Evolutionary conservation across 1,140 invertebrate genomes (phyloP).

Genomic region (Sogatella furcifera): DNA sequence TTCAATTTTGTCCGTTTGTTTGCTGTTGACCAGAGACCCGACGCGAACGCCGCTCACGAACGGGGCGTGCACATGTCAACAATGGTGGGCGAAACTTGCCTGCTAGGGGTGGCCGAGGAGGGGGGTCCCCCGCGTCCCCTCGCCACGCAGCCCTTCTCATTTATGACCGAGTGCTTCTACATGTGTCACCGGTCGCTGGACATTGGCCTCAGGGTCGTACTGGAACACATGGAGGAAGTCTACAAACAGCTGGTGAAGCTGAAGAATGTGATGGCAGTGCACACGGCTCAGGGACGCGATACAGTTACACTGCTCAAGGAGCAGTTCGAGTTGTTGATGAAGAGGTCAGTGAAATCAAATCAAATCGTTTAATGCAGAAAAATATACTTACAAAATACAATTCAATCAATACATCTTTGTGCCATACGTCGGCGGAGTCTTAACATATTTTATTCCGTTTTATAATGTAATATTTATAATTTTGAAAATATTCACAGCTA

Average conservation of each 20-base stretch:
- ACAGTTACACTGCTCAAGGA: slow-evolving; percentile 46
- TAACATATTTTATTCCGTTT: too few relatives aligned
- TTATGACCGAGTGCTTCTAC: slow-evolving; percentile 85
- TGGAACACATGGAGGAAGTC: slow-evolving; percentile 58
- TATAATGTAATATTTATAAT: too few relatives aligned
- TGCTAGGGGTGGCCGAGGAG: slow-evolving; percentile 53
- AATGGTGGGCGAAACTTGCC: slow-evolving; percentile 60
- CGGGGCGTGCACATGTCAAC: slow-evolving; percentile 51
- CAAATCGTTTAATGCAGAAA: too few relatives aligned
- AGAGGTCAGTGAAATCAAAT: too few relatives aligned
- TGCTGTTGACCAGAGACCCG: background rate
- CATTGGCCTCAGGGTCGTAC: slow-evolving; percentile 66
- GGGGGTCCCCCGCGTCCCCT: slow-evolving; percentile 39
- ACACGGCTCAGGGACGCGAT: slow-evolving; percentile 37
- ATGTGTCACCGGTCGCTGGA: slow-evolving; percentile 77
- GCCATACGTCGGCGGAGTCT: too few relatives aligned
- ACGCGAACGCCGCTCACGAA: background rate
- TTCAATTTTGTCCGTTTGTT: too few relatives aligned
- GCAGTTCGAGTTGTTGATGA: slow-evolving; percentile 21
- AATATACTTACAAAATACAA: too few relatives aligned
- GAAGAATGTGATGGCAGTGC: slow-evolving; percentile 57
- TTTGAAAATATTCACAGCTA: too few relatives aligned
- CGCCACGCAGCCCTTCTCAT: slow-evolving; percentile 53
- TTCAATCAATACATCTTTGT: too few relatives aligned
- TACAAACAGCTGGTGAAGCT: slow-evolving; percentile 63